Conservation (phyloP, 2,797 vertebrate species). For the Tadarida brasiliensis region DNA sequence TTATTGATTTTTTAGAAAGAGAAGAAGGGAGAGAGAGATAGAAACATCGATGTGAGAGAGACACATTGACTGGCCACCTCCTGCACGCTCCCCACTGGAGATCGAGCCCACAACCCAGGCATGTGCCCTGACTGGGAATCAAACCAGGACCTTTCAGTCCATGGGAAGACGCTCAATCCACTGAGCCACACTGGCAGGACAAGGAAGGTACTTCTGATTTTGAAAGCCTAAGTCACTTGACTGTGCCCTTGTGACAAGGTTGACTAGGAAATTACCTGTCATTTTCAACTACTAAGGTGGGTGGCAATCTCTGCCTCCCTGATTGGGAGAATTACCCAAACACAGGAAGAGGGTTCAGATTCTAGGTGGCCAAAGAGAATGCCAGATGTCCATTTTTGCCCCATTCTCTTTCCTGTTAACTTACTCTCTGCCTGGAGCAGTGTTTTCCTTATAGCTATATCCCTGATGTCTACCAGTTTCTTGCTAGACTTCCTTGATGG, state of each 20-base stretch:
- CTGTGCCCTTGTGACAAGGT: neutral
- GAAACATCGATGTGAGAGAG: too few species aligned
- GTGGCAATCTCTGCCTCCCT: neutral
- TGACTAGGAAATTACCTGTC: neutral
- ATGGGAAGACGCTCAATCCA: too few species aligned
- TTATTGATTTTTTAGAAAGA: too few species aligned
- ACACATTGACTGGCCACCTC: too few species aligned
- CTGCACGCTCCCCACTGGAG: too few species aligned
- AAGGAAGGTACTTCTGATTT: neutral
- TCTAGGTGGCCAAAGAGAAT: neutral
- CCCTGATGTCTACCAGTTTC: neutral
- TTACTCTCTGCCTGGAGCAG: neutral
- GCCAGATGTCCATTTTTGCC: neutral
- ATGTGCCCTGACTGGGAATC: too few species aligned
- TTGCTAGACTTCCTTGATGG: neutral
- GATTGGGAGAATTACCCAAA: neutral
- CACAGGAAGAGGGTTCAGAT: neutral
- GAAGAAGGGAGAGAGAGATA: too few species aligned
- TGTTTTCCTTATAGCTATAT: neutral
- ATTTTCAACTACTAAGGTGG: neutral
- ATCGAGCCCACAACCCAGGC: too few species aligned
- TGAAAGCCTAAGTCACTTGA: neutral
- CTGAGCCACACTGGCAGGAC: too few species aligned
- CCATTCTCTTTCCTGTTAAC: neutral
- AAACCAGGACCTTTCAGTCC: too few species aligned